These are phyloP conservation scores for Sclerodermus sp. DNA, from an alignment of 2,888 invertebrate genomes.

Conservation along the genomic window DNA sequence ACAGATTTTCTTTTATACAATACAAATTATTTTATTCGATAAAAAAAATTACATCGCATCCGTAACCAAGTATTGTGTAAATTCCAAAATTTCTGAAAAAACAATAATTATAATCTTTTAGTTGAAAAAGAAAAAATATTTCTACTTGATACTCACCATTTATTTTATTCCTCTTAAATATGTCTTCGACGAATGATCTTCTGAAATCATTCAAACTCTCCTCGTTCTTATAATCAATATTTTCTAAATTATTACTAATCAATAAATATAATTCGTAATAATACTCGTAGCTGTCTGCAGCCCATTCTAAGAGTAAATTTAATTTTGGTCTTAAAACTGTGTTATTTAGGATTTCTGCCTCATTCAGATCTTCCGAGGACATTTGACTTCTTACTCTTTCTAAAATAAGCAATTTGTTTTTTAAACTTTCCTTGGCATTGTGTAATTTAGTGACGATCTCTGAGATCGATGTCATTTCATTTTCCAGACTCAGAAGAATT, in stretches of 20 bases:
- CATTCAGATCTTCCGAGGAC: constrained; percentile 26
- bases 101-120: constrained; percentile 7
- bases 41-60: too few species aligned
- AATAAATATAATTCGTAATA: constrained; percentile 41
- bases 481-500: constrained; percentile 40
- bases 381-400: constrained; percentile 36
- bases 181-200: constrained; percentile 30
- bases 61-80: constrained; percentile 37
- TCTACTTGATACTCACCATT: constrained; percentile 31
- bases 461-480: constrained; percentile 30
- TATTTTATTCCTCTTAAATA: constrained; percentile 23
- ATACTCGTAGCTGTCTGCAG: constrained; percentile 32
- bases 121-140: background rate
- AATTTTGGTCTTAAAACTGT: constrained; percentile 39
- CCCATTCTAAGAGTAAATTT: constrained; percentile 42
- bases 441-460: constrained; percentile 28
- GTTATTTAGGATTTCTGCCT: constrained; percentile 38
- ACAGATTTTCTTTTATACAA: constrained; percentile 5
- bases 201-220: constrained; percentile 32
- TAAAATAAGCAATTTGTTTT: constrained; percentile 33
- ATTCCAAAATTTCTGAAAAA: constrained; percentile 37
- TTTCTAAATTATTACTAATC: constrained; percentile 13
- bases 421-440: constrained; percentile 38
- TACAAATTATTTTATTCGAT: too few species aligned
- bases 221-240: constrained; percentile 35